Conservation (phyloP, 2,797 vertebrate species). For the Fistularia tabacaria region DNA sequence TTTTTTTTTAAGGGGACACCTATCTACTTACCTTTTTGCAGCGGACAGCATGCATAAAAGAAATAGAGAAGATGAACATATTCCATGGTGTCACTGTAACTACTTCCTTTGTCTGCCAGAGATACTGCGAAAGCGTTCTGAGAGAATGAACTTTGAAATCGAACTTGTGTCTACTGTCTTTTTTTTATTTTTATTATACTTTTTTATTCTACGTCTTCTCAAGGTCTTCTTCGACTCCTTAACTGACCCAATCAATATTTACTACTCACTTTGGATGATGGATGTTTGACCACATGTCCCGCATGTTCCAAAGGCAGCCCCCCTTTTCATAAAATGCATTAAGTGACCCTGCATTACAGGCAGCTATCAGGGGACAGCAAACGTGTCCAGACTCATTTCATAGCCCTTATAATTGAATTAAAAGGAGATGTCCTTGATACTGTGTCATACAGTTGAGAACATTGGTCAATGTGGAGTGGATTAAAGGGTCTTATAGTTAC, state of each 20-base stretch:
- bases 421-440: not conserved
- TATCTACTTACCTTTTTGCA: no score
- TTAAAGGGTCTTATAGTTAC: no score
- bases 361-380: not conserved
- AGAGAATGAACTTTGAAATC: not conserved
- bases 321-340: conserved; percentile 8
- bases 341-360: not conserved
- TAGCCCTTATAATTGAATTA: conserved; percentile 10
- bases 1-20: no score
- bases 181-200: not conserved
- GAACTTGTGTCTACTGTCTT: conserved; percentile 11
- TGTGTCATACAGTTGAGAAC: not conserved
- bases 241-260: conserved; percentile 31
- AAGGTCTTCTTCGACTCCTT: conserved; percentile 21
- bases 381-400: conserved; percentile 11
- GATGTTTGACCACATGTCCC: conserved; percentile 21
- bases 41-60: no score
- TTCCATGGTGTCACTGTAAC: no score
- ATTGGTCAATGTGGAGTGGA: no score
- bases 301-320: conserved; percentile 8
- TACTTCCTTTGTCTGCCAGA: no score
- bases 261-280: conserved; percentile 18
- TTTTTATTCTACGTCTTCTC: not conserved
- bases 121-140: no score
- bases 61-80: no score